phyloP scores from a whole-genome alignment of 2,888 invertebrate species.

The Timandra comae region DNA sequence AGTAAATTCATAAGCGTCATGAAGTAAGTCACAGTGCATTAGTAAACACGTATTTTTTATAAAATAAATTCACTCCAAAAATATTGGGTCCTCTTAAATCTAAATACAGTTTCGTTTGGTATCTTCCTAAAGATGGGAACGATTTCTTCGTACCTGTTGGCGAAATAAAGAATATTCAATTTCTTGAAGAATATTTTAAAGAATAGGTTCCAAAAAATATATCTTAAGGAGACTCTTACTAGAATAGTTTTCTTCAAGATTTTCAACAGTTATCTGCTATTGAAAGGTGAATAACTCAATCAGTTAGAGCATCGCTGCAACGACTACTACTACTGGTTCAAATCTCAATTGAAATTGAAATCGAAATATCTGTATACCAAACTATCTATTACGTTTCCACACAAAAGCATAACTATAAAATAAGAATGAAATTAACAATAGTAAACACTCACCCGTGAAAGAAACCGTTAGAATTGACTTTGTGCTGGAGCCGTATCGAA shows the following conservation, averaged over 20 bases:
- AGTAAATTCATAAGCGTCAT: constrained; percentile 67
- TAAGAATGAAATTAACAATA: constrained; percentile 5
- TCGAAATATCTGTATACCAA: no score
- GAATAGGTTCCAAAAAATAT: no score
- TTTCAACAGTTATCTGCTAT: no score
- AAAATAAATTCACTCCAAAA: constrained; percentile 66
- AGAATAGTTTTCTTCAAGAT: no score
- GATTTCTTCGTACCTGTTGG: constrained; percentile 53
- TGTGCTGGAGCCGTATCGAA: constrained; percentile 60
- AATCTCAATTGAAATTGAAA: no score
- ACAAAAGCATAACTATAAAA: not conserved
- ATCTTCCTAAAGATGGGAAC: constrained; percentile 53
- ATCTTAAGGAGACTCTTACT: no score
- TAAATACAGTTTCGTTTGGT: constrained; percentile 16
- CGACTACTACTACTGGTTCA: no score
- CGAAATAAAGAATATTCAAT: no score
- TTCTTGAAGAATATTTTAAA: no score
- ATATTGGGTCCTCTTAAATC: constrained; percentile 47
- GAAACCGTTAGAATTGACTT: constrained; percentile 70
- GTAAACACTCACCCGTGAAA: constrained; percentile 61
- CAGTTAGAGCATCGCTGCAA: no score
- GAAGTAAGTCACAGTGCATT: constrained; percentile 48
- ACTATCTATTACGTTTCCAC: no score
- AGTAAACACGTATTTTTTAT: constrained; percentile 45
- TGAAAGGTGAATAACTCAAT: no score